phyloP scores from a whole-genome alignment of 2,797 vertebrate species.

The Acanthornis magna region DNA sequence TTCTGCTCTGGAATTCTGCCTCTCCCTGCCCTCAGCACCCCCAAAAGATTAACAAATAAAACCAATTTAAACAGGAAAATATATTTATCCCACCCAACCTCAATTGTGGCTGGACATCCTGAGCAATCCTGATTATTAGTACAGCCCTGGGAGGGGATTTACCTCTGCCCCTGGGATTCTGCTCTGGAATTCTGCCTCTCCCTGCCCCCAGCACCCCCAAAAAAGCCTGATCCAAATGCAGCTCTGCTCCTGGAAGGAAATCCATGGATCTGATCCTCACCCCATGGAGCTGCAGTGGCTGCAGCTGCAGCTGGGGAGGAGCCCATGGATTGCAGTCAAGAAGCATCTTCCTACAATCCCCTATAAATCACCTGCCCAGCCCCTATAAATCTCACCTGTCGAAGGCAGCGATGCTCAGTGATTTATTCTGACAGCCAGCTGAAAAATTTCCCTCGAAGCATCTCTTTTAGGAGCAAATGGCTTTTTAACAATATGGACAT shows the following conservation, averaged over 20 bases:
- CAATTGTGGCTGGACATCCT: too few relatives aligned
- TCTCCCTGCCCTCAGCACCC: too few relatives aligned
- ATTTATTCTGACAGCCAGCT: conserved; percentile 13
- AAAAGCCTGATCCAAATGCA: neutral
- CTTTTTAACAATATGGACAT: neutral
- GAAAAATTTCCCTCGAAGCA: neutral
- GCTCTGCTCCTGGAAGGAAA: neutral
- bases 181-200: too few relatives aligned
- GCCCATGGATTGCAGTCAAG: neutral
- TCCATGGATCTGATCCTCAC: neutral
- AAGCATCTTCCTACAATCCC: neutral
- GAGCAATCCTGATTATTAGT: too few relatives aligned
- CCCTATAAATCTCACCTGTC: neutral
- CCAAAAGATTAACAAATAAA: too few relatives aligned
- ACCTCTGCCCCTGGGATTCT: too few relatives aligned
- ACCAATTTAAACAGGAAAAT: too few relatives aligned
- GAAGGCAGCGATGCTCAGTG: neutral
- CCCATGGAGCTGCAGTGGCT: rapidly evolving
- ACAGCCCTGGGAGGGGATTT: too few relatives aligned
- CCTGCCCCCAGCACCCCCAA: neutral
- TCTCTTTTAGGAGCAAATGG: conserved; percentile 2
- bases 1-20: too few relatives aligned
- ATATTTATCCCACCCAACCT: too few relatives aligned
- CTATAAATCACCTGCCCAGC: neutral
- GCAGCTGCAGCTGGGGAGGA: neutral